These are phyloP conservation scores for Chelon auratus DNA, from an alignment of 2,797 vertebrate species.

Conservation along the genomic window DNA sequence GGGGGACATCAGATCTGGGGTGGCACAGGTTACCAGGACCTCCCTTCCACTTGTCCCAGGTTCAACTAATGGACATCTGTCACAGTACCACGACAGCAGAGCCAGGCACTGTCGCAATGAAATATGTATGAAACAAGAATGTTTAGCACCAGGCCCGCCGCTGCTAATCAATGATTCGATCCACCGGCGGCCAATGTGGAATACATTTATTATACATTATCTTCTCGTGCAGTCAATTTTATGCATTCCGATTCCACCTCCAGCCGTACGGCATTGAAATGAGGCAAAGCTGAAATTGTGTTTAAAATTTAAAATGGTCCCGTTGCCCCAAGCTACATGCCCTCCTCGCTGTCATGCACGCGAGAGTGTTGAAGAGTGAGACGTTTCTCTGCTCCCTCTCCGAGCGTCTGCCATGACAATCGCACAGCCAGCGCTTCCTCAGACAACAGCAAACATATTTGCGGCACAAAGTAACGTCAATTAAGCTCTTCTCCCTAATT, in stretches of 20 bases:
- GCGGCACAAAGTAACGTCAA: constrained; percentile 53
- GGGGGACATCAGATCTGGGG: constrained; percentile 66
- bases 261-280: constrained; percentile 70
- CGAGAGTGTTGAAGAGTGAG: constrained; percentile 61
- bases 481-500: constrained; percentile 67
- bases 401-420: constrained; percentile 36
- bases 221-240: constrained; percentile 79
- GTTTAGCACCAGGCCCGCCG: constrained; percentile 61
- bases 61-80: constrained; percentile 87
- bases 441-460: constrained; percentile 65
- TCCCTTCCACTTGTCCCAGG: constrained; percentile 67
- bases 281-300: constrained; percentile 71
- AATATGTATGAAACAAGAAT: constrained; percentile 87
- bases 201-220: constrained; percentile 82
- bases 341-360: constrained; percentile 64
- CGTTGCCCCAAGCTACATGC: constrained; percentile 69
- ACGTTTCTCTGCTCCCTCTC: constrained; percentile 41
- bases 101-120: constrained; percentile 78
- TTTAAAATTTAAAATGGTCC: constrained; percentile 79
- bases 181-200: constrained; percentile 57
- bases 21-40: constrained; percentile 71
- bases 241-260: constrained; percentile 77
- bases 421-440: constrained; percentile 39
- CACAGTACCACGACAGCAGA: constrained; percentile 81
- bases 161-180: constrained; percentile 84